Evolutionary conservation across 2,888 invertebrate genomes (phyloP), one percentile per base, ranked within the genome.

Genomic region (Apamea monoglypha): DNA sequence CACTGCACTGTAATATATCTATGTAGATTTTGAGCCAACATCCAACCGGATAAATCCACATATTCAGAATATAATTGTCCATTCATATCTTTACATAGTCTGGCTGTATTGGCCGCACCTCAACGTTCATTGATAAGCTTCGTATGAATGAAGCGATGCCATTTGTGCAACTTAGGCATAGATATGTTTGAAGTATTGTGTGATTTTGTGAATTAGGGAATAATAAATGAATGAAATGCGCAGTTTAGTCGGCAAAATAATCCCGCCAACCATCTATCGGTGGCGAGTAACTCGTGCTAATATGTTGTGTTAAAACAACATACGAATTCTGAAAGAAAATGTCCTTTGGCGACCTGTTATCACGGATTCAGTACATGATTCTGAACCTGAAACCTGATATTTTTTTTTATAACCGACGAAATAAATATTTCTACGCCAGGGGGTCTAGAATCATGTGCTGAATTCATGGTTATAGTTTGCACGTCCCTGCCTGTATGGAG

Each of bases 91-190:
- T 71, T 70, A 36, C 47, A 59, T 25, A 79, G n/a, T 47, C 18
- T 36, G 47, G 29, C 18, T 67, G 40, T 50, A 70, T 81, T n/a
- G 56, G 59, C 81, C 66, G 59, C 81, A n/a, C 80, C 80, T 44
- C 50, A 25, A 29, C 25, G 29, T 44, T 61, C 59, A 80, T 81
- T 80, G 50, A 81, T 44, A 67, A 40, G 16, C 12, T 6, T 10
- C n/a, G 36, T 61, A 12, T 61, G 74, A 76, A 81, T 70, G 70
- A 40, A 68, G 2, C 32, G 7, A 32, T 16, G 21, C 16, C 16
- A 61, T 80, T 47, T 40, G 53, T 59, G 64, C 64, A 47, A 56
- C 47, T 0, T 71, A 36, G 32, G n/a, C 76, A 32, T 40, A 63
- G 44, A 25, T 53, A 18, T 53, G 21, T 63, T 32, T 63, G n/a